phyloP scores from a whole-genome alignment of 2,113 vertebrate genomes.

The Thalassoma bifasciatum region DNA sequence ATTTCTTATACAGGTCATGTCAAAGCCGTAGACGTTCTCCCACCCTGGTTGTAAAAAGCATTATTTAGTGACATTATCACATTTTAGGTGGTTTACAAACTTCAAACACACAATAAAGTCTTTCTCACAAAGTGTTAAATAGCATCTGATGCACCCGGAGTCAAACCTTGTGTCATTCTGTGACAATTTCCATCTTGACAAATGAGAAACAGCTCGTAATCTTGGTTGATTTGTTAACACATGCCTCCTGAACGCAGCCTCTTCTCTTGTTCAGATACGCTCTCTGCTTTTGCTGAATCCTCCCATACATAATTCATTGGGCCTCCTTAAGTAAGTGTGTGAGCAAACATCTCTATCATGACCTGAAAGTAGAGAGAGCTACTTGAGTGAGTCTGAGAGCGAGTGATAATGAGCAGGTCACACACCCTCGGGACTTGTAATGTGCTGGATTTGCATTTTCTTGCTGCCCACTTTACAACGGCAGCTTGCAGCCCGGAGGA shows the following conservation, averaged over 20 bases:
- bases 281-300: not conserved
- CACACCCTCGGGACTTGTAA: conserved; percentile 5
- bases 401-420: conserved; percentile 66
- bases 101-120: conserved; percentile 2
- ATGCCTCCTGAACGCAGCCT: conserved; percentile 4
- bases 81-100: conserved; percentile 1
- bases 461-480: conserved; percentile 39
- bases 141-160: not conserved
- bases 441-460: conserved; percentile 48
- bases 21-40: conserved; percentile 99
- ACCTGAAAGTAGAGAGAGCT: conserved; percentile 36
- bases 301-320: conserved; percentile 65
- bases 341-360: conserved; percentile 53
- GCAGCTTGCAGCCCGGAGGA: conserved; percentile 21
- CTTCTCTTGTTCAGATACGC: conserved; percentile 1
- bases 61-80: not conserved
- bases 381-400: conserved; percentile 5
- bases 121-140: not conserved
- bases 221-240: conserved; percentile 26
- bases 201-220: conserved; percentile 37
- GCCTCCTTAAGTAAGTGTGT: conserved; percentile 35
- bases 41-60: conserved; percentile 88
- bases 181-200: conserved; percentile 14
- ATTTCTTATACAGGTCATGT: conserved; percentile 98
- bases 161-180: conserved; percentile 9